Conservation (phyloP, 1,140 invertebrate species). For the Pachyrhynchus sulphureomaculatus region DNA sequence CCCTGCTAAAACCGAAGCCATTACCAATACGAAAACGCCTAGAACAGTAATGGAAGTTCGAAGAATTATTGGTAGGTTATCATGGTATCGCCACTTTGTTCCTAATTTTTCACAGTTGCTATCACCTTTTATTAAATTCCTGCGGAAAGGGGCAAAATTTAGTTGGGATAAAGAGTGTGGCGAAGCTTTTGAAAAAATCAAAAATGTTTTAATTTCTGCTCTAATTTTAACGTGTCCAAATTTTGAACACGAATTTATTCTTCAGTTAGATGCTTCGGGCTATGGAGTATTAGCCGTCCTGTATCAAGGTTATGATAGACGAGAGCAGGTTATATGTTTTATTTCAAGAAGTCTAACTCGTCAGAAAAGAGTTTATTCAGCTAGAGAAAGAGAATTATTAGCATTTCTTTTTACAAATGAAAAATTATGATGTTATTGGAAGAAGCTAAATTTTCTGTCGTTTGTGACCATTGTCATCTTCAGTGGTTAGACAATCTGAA, state of each 20-base stretch:
- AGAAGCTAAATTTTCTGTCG: constrained; percentile 50
- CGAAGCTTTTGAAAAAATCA: constrained; percentile 21
- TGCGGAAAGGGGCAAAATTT: not conserved
- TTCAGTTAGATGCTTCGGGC: constrained; percentile 39
- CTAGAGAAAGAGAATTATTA: constrained; percentile 54
- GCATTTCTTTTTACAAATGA: constrained; percentile 52
- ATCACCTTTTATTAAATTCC: constrained; percentile 38
- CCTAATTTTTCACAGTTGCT: constrained; percentile 49
- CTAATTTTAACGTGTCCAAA: constrained; percentile 30
- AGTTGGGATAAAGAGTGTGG: constrained; percentile 6
- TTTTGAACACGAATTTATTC: constrained; percentile 40
- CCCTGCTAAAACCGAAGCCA: constrained; percentile 41
- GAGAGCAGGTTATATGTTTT: constrained; percentile 48
- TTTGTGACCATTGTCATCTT: constrained; percentile 54
- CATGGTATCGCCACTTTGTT: constrained; percentile 52
- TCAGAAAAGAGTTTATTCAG: constrained; percentile 51
- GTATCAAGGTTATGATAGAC: constrained; percentile 16
- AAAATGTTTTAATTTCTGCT: constrained; percentile 11
- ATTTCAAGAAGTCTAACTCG: constrained; percentile 45
- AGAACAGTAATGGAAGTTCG: constrained; percentile 18
- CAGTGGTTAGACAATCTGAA: constrained; percentile 52
- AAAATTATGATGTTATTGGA: constrained; percentile 52
- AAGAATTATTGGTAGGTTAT: constrained; percentile 52
- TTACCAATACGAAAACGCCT: constrained; percentile 38
- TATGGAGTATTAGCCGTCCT: constrained; percentile 37